Evolutionary conservation across 2,888 invertebrate genomes (phyloP), one percentile per base, ranked within the genome.

Genomic region (Esperia sulphurella): DNA sequence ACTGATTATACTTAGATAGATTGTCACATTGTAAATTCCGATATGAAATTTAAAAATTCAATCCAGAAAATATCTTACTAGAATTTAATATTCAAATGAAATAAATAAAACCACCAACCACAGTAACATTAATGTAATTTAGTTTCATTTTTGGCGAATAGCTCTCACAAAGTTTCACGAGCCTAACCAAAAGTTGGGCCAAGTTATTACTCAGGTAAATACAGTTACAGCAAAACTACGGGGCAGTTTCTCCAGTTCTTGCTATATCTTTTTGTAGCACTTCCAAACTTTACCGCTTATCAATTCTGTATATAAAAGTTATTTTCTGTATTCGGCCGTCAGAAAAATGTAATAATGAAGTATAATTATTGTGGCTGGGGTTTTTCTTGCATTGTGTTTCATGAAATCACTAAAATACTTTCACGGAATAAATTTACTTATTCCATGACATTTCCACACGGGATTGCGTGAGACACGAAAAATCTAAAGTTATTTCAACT

Each of bases 181-280:
- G 63, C 55, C 63, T 57, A 52, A 61, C 60, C 58, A 61, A 73
- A 79, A 77, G 73, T 74, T 52, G 30, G 52, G 46, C 56, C 49
- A 73, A 78, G 78, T 78, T 79, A 75, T 77, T 73, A 76, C 75
- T 71, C 69, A 79, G 75, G 77, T 78, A 79, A 77, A 78, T 75
- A 75, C 65, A 75, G 72, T 76, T 75, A 68, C 54, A 66, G 68
- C 65, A 72, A 73, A 72, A 70, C 64, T 67, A 63, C 65, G 65
- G 55, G 50, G 57, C 61, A 63, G 42, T 49, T 60, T 57, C 53
- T 60, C 59, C 71, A 63, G 41, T 39, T 41, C 47, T 42, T 53
- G 47, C 51, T 49, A 48, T 45, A 48, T 21, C 45, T 48, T 63
- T 64, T 73, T 75, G 69, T 71, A 65, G 60, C 64, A 64, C 57